These are phyloP conservation scores for chimpanzee (Pan troglodytes) DNA, from an alignment of 2,113 vertebrate genomes.

Conservation along the genomic window NHGRI_mPanTro3-v2.1_pri NC_072402.2:22916001-22916500, in stretches of 20 bases:
- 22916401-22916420: not conserved
- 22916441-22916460: not conserved
- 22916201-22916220: not conserved
- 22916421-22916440: not conserved
- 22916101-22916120: not conserved
- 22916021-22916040: not conserved
- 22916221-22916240: not conserved
- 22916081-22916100: not conserved
- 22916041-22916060: not conserved
- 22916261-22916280: not conserved
- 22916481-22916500: not conserved
- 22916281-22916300: not conserved
- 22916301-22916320: not conserved
- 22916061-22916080: not conserved
- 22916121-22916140: not conserved
- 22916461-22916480: not conserved
- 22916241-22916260: not conserved
- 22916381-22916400: not conserved
- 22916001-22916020: not conserved
- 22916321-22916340: not conserved
- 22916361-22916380: conserved; percentile 14
- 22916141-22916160: not conserved
- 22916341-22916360: not conserved
- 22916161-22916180: not conserved
- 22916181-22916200: not conserved